Percentiles rank a stretch among this genome's conserved stretches.
These are phyloP conservation scores for Myxocyprinus asiaticus DNA, from an alignment of 2,113 vertebrate species.

Conservation along the genomic window DNA sequence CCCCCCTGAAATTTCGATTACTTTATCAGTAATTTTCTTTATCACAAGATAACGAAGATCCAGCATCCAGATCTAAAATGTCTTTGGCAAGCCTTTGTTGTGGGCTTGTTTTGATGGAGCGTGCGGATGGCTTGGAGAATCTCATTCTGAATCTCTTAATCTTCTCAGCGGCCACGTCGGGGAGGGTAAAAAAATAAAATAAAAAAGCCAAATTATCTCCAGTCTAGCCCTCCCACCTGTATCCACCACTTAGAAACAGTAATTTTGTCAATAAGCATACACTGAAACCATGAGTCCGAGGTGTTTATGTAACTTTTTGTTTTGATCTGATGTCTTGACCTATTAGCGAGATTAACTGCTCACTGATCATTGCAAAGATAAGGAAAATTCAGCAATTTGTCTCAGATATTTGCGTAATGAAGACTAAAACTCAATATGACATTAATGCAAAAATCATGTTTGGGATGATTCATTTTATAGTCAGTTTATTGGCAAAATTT, in stretches of 20 bases:
- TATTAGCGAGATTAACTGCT: not conserved
- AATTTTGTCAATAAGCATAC: not conserved
- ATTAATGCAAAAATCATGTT: not conserved
- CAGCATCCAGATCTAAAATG: not conserved
- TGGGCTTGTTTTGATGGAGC: conserved; percentile 34
- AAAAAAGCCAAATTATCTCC: conserved; percentile 5
- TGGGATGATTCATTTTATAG: not conserved
- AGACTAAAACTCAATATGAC: not conserved
- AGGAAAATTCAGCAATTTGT: not conserved
- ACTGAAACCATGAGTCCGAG: not conserved
- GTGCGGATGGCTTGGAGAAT: conserved; percentile 29
- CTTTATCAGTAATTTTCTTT: too few relatives aligned
- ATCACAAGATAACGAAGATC: not conserved
- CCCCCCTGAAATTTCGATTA: too few relatives aligned
- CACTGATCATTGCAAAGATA: not conserved
- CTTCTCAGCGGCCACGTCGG: conserved; percentile 33
- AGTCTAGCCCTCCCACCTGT: not conserved
- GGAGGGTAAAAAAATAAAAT: conserved; percentile 36
- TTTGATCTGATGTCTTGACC: not conserved
- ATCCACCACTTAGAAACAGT: not conserved
- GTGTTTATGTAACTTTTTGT: not conserved
- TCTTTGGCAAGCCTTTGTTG: not conserved
- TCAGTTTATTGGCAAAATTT: not conserved
- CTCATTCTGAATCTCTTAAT: conserved; percentile 46
- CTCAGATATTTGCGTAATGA: not conserved